These are phyloP conservation scores for Bilobella aurantiaca DNA, from an alignment of 1,140 invertebrate genomes.

Conservation along the genomic window DNA sequence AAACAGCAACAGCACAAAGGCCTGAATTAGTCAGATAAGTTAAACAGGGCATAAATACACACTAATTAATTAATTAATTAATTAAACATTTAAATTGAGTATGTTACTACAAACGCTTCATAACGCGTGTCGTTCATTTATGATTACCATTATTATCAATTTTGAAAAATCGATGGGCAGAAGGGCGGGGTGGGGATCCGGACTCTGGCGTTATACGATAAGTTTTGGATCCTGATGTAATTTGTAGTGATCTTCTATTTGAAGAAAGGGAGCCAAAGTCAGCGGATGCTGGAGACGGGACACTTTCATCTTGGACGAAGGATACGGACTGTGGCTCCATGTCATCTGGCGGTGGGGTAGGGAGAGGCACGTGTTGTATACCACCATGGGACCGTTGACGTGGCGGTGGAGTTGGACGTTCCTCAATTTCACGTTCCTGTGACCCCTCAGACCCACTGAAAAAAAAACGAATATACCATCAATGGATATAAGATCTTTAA, in stretches of 20 bases:
- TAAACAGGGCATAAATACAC: no score
- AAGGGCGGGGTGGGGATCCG: conserved; percentile 32
- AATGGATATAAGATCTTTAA: no score
- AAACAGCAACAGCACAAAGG: no score
- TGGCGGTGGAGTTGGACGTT: conserved; percentile 27
- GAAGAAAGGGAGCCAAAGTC: conserved; percentile 25
- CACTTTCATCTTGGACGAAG: conserved; percentile 44
- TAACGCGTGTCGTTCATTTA: neutral
- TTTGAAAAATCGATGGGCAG: conserved; percentile 27
- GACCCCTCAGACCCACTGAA: conserved; percentile 3
- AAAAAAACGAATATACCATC: no score
- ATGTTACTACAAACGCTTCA: no score
- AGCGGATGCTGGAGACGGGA: conserved; percentile 17
- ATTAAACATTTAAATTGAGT: no score
- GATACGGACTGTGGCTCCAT: conserved; percentile 87
- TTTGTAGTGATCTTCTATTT: conserved; percentile 52
- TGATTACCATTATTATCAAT: neutral
- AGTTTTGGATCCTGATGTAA: conserved; percentile 72
- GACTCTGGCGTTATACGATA: conserved; percentile 55
- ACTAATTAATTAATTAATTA: no score
- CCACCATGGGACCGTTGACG: conserved; percentile 25
- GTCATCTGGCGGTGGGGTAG: conserved; percentile 58
- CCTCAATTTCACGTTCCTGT: conserved; percentile 11
- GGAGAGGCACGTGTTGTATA: conserved; percentile 49
- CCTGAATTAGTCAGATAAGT: no score